These are phyloP conservation scores for Crocidura indochinensis DNA, from an alignment of 2,797 vertebrate genomes.

Conservation along the genomic window DNA sequence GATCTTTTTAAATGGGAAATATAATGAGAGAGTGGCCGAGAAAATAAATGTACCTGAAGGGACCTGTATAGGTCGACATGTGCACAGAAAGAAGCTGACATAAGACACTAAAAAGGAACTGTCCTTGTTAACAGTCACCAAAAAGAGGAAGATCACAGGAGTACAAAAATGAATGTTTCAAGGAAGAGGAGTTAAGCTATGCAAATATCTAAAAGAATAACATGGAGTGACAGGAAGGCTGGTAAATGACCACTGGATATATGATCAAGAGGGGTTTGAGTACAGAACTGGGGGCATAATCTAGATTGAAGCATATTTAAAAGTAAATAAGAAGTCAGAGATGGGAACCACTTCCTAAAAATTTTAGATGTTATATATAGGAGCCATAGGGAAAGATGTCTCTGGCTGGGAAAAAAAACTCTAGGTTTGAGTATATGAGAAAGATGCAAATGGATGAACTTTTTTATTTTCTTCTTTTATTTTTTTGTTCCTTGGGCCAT, in stretches of 20 bases:
- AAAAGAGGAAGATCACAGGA: neutral
- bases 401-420: too few species aligned
- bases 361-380: neutral
- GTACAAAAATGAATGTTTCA: neutral
- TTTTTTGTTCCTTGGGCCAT: too few species aligned
- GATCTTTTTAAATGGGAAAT: neutral
- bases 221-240: neutral
- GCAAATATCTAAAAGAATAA: neutral
- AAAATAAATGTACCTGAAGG: neutral
- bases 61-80: neutral
- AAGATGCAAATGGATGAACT: too few species aligned
- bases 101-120: neutral
- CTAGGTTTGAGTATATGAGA: too few species aligned
- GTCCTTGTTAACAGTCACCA: fast-evolving
- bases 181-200: neutral
- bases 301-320: neutral
- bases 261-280: neutral
- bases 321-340: neutral
- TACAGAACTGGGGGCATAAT: neutral
- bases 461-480: too few species aligned
- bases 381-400: neutral
- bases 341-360: neutral
- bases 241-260: neutral
- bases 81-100: neutral
- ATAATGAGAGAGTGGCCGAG: neutral